Evolutionary conservation across 2,888 invertebrate genomes (phyloP).

Genomic region (Catocala sponsa): DNA sequence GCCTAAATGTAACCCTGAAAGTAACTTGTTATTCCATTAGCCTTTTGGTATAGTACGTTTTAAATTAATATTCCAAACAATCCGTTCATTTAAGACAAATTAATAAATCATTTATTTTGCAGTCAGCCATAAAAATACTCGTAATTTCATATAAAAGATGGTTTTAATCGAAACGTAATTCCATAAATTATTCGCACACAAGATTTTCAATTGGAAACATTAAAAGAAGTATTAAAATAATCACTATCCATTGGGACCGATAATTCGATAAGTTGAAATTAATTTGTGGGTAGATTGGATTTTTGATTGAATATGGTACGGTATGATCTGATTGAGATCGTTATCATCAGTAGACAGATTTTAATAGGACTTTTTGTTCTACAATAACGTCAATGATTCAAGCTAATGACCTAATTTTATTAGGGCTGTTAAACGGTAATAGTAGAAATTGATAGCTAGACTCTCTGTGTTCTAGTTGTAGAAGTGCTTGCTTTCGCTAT

Average conservation of each 20-base stretch:
- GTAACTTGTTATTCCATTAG: no score
- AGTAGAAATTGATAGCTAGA: no score
- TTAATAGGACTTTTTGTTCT: slow-evolving; percentile 12
- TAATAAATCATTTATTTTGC: background rate
- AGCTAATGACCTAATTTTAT: background rate
- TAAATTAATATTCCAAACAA: no score
- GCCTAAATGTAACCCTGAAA: no score
- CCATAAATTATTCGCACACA: background rate
- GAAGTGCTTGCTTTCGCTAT: no score
- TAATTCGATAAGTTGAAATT: slow-evolving; percentile 38
- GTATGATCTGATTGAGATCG: slow-evolving; percentile 27
- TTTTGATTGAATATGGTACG: slow-evolving; percentile 35
- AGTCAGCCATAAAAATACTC: background rate
- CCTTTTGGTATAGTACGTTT: no score
- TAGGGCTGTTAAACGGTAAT: no score
- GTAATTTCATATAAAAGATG: background rate
- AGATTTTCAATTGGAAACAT: background rate
- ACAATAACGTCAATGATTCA: background rate
- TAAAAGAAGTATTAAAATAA: slow-evolving; percentile 27
- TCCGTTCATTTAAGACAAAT: no score
- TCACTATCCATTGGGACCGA: slow-evolving; percentile 24
- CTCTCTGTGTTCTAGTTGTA: no score
- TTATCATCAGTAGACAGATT: slow-evolving; percentile 20
- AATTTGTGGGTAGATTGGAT: slow-evolving; percentile 24
- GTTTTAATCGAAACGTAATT: no score